A percentile compares a stretch with the other conserved stretches of the same genome.
These are phyloP conservation scores for Diorhabda elongata DNA, from an alignment of 1,140 invertebrate species.

Conservation along the genomic window DNA sequence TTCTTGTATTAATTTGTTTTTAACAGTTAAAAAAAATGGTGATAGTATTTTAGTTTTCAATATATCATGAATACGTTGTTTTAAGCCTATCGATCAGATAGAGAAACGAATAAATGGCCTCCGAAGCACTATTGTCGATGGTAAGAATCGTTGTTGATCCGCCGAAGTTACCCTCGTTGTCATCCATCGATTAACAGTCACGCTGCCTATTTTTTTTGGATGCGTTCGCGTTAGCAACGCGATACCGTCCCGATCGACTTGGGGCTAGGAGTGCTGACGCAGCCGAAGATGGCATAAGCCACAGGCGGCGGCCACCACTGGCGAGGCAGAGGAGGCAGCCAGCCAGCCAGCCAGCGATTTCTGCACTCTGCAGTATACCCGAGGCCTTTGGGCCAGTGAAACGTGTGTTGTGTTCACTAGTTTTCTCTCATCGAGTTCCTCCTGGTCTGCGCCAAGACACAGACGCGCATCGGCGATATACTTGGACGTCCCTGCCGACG, in stretches of 20 bases:
- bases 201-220: not conserved
- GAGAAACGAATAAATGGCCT: not conserved
- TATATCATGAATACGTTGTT: not conserved
- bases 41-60: too few species aligned
- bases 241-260: not conserved
- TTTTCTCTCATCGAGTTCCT: constrained; percentile 5
- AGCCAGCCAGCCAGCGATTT: constrained; percentile 11
- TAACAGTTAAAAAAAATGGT: too few species aligned
- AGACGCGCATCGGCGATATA: constrained; percentile 14
- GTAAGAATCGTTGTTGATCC: not conserved
- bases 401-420: constrained; percentile 3
- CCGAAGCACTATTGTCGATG: not conserved
- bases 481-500: constrained; percentile 8
- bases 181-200: constrained; percentile 13
- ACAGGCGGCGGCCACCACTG: constrained; percentile 6
- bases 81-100: not conserved
- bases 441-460: constrained; percentile 19
- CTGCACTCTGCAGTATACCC: constrained; percentile 17
- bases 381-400: constrained; percentile 9
- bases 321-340: not conserved
- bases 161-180: not conserved
- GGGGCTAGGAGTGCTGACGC: constrained; percentile 4
- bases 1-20: too few species aligned
- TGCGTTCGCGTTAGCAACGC: constrained; percentile 7
- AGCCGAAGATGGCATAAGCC: constrained; percentile 12